Conservation (phyloP, 2,113 vertebrate genomes). For the Uria lomvia region DNA sequence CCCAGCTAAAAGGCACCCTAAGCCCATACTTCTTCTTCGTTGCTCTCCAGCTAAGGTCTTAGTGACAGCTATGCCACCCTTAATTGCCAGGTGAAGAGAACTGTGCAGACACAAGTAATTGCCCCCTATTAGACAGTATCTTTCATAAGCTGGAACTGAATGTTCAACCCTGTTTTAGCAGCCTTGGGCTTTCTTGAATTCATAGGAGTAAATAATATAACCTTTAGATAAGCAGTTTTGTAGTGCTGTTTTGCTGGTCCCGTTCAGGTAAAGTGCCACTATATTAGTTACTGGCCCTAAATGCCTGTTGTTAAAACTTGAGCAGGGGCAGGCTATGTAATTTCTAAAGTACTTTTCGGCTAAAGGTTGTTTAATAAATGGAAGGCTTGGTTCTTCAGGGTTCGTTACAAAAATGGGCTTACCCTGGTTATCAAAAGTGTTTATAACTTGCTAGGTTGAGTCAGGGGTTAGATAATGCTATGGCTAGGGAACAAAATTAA, state of each 20-base stretch:
- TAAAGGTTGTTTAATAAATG: neutral
- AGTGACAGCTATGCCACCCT: neutral
- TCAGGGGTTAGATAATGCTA: neutral
- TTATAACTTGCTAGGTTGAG: neutral
- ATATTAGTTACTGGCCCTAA: neutral
- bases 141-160: neutral
- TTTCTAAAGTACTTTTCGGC: neutral
- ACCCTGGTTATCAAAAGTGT: neutral
- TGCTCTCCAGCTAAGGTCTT: neutral
- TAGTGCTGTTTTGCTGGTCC: neutral
- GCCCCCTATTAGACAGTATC: neutral
- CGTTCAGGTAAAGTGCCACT: neutral
- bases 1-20: neutral
- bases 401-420: neutral
- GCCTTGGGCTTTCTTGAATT: neutral
- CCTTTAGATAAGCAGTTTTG: neutral
- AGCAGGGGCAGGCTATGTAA: neutral
- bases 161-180: neutral
- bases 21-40: neutral
- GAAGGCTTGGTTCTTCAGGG: neutral
- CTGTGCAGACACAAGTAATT: neutral
- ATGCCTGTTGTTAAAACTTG: neutral
- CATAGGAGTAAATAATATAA: neutral
- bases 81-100: neutral
- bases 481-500: neutral